Base-by-base conservation (phyloP, 2,888 invertebrate genomes). In the Bimastos eiseni region DNA sequence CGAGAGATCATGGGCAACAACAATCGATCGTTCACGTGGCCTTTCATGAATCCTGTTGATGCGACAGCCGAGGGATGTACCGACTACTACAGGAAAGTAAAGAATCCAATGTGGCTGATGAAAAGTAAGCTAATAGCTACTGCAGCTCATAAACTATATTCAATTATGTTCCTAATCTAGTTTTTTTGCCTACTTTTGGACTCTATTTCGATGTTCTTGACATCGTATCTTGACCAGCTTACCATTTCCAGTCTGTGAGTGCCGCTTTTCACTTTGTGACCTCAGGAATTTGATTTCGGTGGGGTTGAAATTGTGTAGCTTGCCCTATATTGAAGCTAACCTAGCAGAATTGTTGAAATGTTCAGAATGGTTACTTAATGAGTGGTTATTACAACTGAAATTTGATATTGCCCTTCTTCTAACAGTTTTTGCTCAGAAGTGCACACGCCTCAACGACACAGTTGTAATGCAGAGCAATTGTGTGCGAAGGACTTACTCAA, bases 21-120 rank as follows among this genome's bases (percentile, higher is more conserved):
- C n/a, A 94, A 95, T 92, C 94, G 94, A 92, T 93, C 93, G 83
- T 93, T 94, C n/a, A 95, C 95, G 91, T 94, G 94, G 93, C 95
- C 95, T 4, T 96, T 96, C 93, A 93, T 95, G 92, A 94, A 95
- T 38, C 93, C 94, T 13, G 95, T 95, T 24, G 95, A 95, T 92
- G 92, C 93, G 37, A 93, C 93, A n/a, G 93, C 94, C 70, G 94
- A 94, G 33, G 95, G 94, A 34, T 93, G 94, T 91, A 92, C 93
- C 49, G 95, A 95, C 92, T 96, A 96, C 93, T 94, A 95, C 93
- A 94, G 95, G 90, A 93, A 94, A 38, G 94, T 96, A 36, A 94
- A 94, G 83, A 93, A 95, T 88, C 96, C 96, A 15, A 95, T 96
- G 93, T 96, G 96, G 95, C 93, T 96, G 21, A 94, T 93, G 89